Evolutionary conservation across 2,888 invertebrate species (phyloP), one percentile per base, ranked within the genome.

Genomic region (Aradus depressus): DNA sequence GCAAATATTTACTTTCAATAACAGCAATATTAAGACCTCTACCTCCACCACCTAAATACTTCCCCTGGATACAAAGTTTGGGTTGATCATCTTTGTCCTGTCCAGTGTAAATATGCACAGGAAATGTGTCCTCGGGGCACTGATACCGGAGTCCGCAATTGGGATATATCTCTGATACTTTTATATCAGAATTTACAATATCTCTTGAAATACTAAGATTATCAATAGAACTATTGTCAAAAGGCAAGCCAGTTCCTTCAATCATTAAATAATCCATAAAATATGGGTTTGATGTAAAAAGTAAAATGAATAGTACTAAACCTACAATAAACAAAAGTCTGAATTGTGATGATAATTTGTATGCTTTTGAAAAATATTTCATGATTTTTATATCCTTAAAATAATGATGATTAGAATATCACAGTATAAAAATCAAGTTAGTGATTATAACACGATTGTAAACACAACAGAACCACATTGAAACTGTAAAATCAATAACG

Each of bases 1-100:
- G 64, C 23, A 67, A 66, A 14, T 67, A 67, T 18, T 65, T 64
- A 4, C 68, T 63, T 55, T 73, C 70, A 28, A 75, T 62, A 2
- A 74, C 64, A 0, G 70, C 72, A 25, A 74, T 62, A 60, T 75
- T 75, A 44, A 75, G 63, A 0, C 75, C 75, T 44, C 75, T 64
- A 3, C 75, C 75, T 14, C 69, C 74, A 48, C 68, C 66, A 59
- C 72, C 73, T 23, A 72, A 54, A 38, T 72, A 70, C 62, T 68
- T 66, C 14, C 72, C 73, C 56, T 66, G 66, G 26, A 75, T 66
- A 61, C 75, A 75, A 39, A 75, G 67, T 58, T 67, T 67, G 10
- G 75, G 73, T 52, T 67, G 64, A 49, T 70, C 70, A 38, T 65
- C 66, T 56, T 74, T 71, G 43, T 69, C 68, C 39, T 67, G 65